Conservation (phyloP, 2,797 vertebrate species). For the Eurystomus glaucurus region DNA sequence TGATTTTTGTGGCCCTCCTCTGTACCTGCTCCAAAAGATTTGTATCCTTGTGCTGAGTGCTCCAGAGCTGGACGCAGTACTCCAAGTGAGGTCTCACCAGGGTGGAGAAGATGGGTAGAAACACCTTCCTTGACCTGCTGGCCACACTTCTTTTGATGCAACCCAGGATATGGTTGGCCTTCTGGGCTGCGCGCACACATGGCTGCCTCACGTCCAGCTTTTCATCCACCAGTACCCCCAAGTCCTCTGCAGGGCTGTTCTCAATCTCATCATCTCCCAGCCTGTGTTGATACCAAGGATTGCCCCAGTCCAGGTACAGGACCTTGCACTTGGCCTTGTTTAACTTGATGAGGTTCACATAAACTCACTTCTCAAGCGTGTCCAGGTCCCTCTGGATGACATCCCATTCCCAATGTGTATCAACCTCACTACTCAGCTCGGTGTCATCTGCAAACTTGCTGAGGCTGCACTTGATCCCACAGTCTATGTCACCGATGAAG, state of each 20-base stretch:
- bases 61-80: not conserved
- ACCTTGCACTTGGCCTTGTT: not conserved
- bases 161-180: too few relatives aligned
- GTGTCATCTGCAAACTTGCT: not conserved
- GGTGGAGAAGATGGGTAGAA: too few relatives aligned
- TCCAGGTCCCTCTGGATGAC: not conserved
- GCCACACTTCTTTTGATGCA: too few relatives aligned
- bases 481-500: not conserved
- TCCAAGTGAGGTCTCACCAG: too few relatives aligned
- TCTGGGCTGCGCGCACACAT: too few relatives aligned
- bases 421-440: not conserved
- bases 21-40: not conserved
- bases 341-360: not conserved
- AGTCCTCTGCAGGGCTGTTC: not conserved
- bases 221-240: too few relatives aligned
- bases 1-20: not conserved
- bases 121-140: too few relatives aligned
- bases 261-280: not conserved
- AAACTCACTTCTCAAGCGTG: not conserved
- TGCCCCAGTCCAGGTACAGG: not conserved
- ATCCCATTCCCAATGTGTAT: not conserved
- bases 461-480: not conserved
- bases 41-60: not conserved
- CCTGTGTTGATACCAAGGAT: not conserved
- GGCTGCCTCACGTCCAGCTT: too few relatives aligned